These are phyloP conservation scores for Philopedon plagiatum DNA, from an alignment of 2,888 invertebrate species.

Conservation along the genomic window DNA sequence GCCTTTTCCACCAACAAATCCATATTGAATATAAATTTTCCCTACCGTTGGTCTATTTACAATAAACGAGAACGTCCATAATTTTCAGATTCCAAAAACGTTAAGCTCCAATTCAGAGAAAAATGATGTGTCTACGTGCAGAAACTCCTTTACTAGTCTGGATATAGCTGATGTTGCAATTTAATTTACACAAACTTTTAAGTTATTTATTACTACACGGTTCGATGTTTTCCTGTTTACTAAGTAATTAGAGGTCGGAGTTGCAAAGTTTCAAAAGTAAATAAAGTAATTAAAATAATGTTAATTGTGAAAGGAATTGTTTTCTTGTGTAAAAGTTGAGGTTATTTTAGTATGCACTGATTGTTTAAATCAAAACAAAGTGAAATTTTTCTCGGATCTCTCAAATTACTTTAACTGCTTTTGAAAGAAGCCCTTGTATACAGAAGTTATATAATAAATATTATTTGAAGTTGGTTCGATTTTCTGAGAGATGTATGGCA, in stretches of 20 bases:
- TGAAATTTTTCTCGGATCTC: too few species aligned
- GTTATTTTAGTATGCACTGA: too few species aligned
- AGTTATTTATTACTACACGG: neutral
- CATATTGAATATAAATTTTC: neutral
- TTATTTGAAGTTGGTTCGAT: too few species aligned
- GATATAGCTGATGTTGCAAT: neutral
- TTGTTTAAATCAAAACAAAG: too few species aligned
- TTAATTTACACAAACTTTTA: neutral
- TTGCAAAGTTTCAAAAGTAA: too few species aligned
- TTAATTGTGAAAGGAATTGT: too few species aligned
- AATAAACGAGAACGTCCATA: neutral
- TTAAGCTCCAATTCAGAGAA: neutral
- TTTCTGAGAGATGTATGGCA: too few species aligned
- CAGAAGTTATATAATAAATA: too few species aligned
- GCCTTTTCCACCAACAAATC: neutral
- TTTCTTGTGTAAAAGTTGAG: too few species aligned
- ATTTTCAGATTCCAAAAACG: neutral
- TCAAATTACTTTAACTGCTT: too few species aligned
- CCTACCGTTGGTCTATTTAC: neutral
- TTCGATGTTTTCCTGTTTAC: neutral
- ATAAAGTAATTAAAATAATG: too few species aligned
- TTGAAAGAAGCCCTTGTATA: too few species aligned
- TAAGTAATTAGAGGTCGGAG: neutral
- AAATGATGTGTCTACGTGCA: constrained; percentile 4
- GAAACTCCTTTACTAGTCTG: neutral